Base-by-base conservation (phyloP, 2,888 invertebrate genomes). In the Xestobium rufovillosum region DNA sequence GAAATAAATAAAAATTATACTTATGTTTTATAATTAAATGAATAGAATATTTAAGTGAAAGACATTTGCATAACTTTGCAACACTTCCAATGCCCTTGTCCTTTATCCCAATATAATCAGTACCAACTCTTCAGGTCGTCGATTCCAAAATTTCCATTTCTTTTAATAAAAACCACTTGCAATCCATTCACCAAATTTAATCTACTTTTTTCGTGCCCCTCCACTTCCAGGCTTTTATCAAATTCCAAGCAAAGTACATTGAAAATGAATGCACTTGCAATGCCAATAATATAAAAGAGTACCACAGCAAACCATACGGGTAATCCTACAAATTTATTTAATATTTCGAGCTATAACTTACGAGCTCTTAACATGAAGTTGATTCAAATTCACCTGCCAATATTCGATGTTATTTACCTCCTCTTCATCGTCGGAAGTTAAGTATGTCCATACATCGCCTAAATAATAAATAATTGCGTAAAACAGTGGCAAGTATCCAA, bases 241-340 rank as follows among this genome's bases (percentile, higher is more conserved):
- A 72, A 61, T 82, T 86, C 69, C 78, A 81, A 8, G 88, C 81
- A 66, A 91, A 91, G 63, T 83, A 82, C 23, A 90, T 61, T 34
- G 90, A 86, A 67, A 90, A 89, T 46, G 78, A 73, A 63, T 92
- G 92, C 34, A 95, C 82, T 71, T 96, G 95, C 26, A 86, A 73
- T 3, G 87, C 89, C 8, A 88, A 68, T 29, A 88, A 69, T 44
- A 94, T 79, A 65, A 94, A 95, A 41, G 83, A 84, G 63, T 89
- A 91, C 94, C 92, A 94, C 42, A 95, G 72, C 14, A 94, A 70
- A 10, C 90, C 91, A 59, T 92, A 88, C 0, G 95, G 94, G 61
- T 86, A 83, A 10, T 82, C 86, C 87, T 90, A 69, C 41, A 77
- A 54, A 36, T 38, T 14, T 41, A 38, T 33, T 25, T 11, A 13